Evolutionary conservation across 2,113 vertebrate genomes (phyloP).

Genomic region (Antigone vipio): DNA sequence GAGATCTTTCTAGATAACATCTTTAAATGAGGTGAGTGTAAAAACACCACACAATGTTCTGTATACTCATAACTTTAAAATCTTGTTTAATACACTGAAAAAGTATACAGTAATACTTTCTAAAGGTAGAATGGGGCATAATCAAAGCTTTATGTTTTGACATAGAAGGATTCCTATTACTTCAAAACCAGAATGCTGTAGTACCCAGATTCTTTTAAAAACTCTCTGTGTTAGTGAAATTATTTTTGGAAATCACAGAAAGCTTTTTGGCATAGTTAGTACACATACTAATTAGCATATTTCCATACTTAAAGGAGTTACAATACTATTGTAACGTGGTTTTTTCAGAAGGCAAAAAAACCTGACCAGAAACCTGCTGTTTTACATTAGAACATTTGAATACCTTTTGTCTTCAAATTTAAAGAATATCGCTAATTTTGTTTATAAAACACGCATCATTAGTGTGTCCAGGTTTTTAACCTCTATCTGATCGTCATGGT

Average conservation of each 20-base stretch:
- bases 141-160: background rate
- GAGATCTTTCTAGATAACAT: background rate
- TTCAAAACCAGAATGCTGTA: background rate
- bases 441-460: background rate
- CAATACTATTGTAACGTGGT: background rate
- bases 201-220: background rate
- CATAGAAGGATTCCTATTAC: background rate
- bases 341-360: background rate
- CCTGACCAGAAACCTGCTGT: background rate
- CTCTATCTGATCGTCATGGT: background rate
- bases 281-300: background rate
- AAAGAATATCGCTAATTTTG: background rate
- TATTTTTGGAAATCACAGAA: background rate
- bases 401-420: background rate
- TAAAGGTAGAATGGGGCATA: background rate
- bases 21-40: background rate
- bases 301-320: background rate
- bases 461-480: background rate
- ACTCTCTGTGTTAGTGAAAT: background rate
- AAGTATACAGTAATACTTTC: background rate
- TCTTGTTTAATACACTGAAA: background rate
- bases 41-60: background rate
- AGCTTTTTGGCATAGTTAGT: background rate
- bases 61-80: background rate
- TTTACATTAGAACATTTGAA: background rate